phyloP scores from a whole-genome alignment of 2,797 vertebrate species.

The Coendou prehensilis region DNA sequence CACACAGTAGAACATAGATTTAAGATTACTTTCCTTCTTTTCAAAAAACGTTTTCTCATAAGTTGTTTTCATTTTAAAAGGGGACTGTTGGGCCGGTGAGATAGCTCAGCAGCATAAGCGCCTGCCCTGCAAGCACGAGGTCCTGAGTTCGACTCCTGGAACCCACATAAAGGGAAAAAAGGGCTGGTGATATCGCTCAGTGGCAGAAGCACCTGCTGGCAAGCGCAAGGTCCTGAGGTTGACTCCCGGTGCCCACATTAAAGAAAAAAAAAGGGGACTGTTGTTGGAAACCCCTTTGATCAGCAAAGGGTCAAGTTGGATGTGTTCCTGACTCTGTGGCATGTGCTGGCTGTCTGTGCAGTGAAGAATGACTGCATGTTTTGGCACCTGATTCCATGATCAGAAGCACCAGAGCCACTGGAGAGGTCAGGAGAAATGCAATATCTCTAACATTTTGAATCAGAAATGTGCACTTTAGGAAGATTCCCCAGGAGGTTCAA shows the following conservation, averaged over 20 bases:
- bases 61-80: constrained; percentile 41
- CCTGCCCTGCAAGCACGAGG: no score
- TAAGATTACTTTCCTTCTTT: not conserved
- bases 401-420: not conserved
- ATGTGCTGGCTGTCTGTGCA: not conserved
- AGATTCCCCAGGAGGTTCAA: not conserved
- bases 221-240: no score
- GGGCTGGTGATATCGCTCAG: no score
- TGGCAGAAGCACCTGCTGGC: no score
- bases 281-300: not conserved
- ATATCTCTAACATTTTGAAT: not conserved
- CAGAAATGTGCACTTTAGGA: not conserved
- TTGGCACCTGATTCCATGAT: not conserved
- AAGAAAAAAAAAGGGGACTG: not conserved
- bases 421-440: not conserved
- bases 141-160: no score
- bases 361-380: not conserved
- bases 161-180: no score
- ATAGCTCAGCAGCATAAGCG: no score
- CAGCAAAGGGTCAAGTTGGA: not conserved
- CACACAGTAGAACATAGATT: not conserved
- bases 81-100: not conserved
- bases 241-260: no score
- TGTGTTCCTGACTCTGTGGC: not conserved
- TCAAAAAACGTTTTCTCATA: not conserved